Evolutionary conservation across 2,113 vertebrate genomes (phyloP), one percentile per base, ranked within the genome.

Genomic region (Gallinago undulata): DNA sequence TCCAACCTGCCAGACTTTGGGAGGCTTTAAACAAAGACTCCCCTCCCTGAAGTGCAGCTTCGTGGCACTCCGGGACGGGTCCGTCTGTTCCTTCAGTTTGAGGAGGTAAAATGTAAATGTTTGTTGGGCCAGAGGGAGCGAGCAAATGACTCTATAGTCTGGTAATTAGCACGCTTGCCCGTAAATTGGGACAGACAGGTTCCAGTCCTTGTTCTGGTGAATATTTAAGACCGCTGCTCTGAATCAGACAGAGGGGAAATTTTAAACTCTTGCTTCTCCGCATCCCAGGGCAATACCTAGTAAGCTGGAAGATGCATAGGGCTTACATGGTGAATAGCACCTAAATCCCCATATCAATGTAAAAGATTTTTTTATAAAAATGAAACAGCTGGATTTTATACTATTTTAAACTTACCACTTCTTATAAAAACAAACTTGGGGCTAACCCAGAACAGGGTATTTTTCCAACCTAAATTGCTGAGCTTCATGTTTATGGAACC

Each of bases 61-160:
- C 13, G 1, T 55, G 55, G 64, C 59, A 22, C 72, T 84, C 35
- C 13, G 2, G 51, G 86, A 77, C 0, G 1, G 56, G 68, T 77
- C 93, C 2, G 6, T 87, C 95, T 93, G 59, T 70, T 86, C 88
- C 83, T 90, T 64, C 68, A 51, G 60, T 93, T 56, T 59, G 89
- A 95, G 86, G 88, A 95, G 86, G 93, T 77, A 78, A 95, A 94
- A 96, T 96, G 95, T 80, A 92, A 96, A 94, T 94, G n/a, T 64
- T 72, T 90, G 17, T 87, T 94, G 79, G 89, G 93, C 95, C 83
- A 96, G 89, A 96, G 94, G 89, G 95, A 97, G 89, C 0, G 2
- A 97, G 94, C 96, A 97, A 97, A 94, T 95, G 76, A 92, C 68
- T 94, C 85, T 89, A 77, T 89, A 95, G 94, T 94, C 86, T 86